Conservation (phyloP, 2,113 vertebrate genomes). For the Murina feae region DNA sequence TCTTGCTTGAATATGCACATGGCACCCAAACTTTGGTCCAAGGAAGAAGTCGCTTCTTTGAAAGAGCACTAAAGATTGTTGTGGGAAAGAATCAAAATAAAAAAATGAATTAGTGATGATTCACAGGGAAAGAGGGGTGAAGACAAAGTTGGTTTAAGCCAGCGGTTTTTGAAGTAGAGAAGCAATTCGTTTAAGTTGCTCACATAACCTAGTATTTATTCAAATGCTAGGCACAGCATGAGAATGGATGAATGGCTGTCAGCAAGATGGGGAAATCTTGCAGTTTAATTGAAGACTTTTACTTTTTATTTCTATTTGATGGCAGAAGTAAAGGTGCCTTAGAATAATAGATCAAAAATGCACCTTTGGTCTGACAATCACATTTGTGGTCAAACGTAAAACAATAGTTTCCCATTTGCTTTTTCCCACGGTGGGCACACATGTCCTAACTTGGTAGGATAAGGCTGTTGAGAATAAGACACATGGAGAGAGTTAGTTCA, state of each 20-base stretch:
- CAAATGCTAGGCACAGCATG: neutral
- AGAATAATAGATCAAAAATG: neutral
- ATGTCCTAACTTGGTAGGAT: conserved; percentile 14
- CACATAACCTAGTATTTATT: conserved; percentile 6
- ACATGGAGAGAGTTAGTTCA: conserved; percentile 34
- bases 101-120: neutral
- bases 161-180: conserved; percentile 8
- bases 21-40: neutral
- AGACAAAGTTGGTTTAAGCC: neutral
- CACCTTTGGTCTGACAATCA: conserved; percentile 12
- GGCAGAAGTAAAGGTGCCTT: conserved; percentile 15
- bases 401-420: neutral
- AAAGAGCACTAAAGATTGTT: neutral
- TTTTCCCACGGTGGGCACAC: neutral
- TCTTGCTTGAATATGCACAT: neutral
- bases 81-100: neutral
- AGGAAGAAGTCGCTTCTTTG: conserved; percentile 4
- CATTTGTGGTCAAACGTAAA: conserved; percentile 23
- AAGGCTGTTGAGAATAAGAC: conserved; percentile 11
- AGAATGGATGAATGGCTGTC: neutral
- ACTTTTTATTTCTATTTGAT: conserved; percentile 13
- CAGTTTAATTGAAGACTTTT: neutral
- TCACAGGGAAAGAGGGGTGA: neutral
- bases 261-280: neutral
- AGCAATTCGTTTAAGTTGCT: neutral